phyloP scores from a whole-genome alignment of 2,888 invertebrate species.

The Caenorhabditis macrosperma region DNA sequence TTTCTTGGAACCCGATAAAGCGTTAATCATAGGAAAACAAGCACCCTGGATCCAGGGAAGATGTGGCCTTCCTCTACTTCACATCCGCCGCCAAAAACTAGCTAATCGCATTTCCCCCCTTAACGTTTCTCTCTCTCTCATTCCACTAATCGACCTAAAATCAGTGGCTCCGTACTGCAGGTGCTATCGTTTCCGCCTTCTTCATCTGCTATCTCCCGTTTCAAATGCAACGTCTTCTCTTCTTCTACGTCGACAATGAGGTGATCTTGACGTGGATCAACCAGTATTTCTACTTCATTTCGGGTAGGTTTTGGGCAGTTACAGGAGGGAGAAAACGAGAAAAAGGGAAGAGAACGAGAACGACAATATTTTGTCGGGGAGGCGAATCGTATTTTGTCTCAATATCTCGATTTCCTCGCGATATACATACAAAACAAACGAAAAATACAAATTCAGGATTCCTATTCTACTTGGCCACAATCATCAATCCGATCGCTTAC shows the following conservation, averaged over 20 bases:
- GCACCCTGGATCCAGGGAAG: no score
- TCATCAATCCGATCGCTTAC: slow-evolving; percentile 73
- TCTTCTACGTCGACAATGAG: slow-evolving; percentile 67
- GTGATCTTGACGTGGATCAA: slow-evolving; percentile 57
- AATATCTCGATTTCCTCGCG: no score
- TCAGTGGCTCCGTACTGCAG: slow-evolving; percentile 59
- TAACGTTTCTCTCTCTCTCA: neutral
- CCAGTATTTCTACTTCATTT: slow-evolving; percentile 71
- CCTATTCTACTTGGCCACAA: slow-evolving; percentile 70
- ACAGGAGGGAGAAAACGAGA: no score
- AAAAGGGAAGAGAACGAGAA: no score
- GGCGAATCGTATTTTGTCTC: no score
- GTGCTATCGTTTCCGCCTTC: slow-evolving; percentile 69
- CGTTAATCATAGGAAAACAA: no score
- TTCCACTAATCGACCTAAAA: slow-evolving; percentile 47
- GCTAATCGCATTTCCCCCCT: slow-evolving; percentile 28
- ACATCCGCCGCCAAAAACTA: neutral
- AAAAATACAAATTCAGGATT: slow-evolving; percentile 61
- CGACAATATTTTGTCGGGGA: no score
- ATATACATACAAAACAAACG: neutral
- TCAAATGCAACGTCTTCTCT: slow-evolving; percentile 70
- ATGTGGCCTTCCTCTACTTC: no score
- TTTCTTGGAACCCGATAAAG: no score
- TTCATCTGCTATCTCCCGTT: slow-evolving; percentile 74
- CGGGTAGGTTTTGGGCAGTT: slow-evolving; percentile 64